A percentile compares a stretch with the other conserved stretches of the same genome.
Conservation (phyloP, 2,113 vertebrate species). For the Cryptomyrus ogoouensis region DNA sequence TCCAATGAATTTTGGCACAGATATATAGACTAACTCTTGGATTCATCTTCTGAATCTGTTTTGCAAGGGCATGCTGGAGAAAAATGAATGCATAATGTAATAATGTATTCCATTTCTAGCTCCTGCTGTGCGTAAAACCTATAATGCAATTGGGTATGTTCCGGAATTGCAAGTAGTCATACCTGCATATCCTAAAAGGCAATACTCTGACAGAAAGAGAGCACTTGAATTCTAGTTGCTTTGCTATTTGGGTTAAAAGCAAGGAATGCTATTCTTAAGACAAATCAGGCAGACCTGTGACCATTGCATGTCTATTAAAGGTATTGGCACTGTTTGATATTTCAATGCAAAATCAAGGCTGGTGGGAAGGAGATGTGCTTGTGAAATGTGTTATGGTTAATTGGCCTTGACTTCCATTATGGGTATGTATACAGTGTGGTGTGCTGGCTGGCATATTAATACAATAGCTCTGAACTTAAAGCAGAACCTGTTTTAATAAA, state of each 20-base stretch:
- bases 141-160: not conserved
- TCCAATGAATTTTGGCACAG: not conserved
- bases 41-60: not conserved
- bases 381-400: not conserved
- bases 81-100: conserved; percentile 7
- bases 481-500: not conserved
- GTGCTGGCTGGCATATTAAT: not conserved
- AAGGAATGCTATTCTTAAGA: not conserved
- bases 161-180: not conserved
- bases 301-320: not conserved
- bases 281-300: not conserved
- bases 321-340: not conserved
- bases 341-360: not conserved
- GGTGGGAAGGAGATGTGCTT: not conserved
- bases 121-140: not conserved
- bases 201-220: not conserved
- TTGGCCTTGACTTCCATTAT: not conserved
- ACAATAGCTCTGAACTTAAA: not conserved
- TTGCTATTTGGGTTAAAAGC: conserved; percentile 3
- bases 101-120: conserved; percentile 3
- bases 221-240: not conserved
- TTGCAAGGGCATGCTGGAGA: not conserved
- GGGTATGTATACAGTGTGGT: not conserved
- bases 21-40: not conserved
- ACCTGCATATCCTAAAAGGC: not conserved